A percentile compares a stretch with the other conserved stretches of the same genome.
Evolutionary conservation across 2,113 vertebrate species (phyloP).

Genomic region (Aramus guarauna): DNA sequence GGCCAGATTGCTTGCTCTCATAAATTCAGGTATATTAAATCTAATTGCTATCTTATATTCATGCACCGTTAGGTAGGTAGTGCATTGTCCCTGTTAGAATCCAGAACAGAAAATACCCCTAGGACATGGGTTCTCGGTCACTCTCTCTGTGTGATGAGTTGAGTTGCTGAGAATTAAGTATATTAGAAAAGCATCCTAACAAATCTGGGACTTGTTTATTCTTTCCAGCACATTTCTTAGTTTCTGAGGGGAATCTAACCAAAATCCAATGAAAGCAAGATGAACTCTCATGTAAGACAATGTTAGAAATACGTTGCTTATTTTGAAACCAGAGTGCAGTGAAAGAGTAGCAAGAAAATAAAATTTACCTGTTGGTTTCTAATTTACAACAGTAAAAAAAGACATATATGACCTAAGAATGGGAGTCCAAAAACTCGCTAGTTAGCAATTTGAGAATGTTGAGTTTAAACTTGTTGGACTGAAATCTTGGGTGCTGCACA

Average conservation of each 20-base stretch:
- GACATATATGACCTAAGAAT: not conserved
- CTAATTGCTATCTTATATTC: not conserved
- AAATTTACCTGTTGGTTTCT: not conserved
- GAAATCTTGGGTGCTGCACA: not conserved
- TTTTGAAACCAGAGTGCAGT: not conserved
- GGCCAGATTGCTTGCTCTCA: not conserved
- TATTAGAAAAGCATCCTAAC: not conserved
- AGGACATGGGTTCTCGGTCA: not conserved
- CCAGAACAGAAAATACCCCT: not conserved
- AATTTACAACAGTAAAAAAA: not conserved
- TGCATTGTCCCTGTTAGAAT: not conserved
- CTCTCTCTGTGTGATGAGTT: not conserved
- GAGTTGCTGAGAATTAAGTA: not conserved
- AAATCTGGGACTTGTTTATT: not conserved
- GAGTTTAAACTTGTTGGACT: not conserved
- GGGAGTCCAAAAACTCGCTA: not conserved
- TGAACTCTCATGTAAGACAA: not conserved
- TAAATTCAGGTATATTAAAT: conserved; percentile 29
- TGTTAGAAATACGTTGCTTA: not conserved
- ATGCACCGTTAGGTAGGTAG: not conserved
- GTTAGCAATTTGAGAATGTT: not conserved
- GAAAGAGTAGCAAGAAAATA: not conserved
- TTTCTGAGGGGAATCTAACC: not conserved
- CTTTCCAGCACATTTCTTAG: not conserved
- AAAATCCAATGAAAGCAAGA: not conserved